Evolutionary conservation across 2,888 invertebrate genomes (phyloP), one percentile per base, ranked within the genome.

Genomic region (Scotopteryx bipunctaria): DNA sequence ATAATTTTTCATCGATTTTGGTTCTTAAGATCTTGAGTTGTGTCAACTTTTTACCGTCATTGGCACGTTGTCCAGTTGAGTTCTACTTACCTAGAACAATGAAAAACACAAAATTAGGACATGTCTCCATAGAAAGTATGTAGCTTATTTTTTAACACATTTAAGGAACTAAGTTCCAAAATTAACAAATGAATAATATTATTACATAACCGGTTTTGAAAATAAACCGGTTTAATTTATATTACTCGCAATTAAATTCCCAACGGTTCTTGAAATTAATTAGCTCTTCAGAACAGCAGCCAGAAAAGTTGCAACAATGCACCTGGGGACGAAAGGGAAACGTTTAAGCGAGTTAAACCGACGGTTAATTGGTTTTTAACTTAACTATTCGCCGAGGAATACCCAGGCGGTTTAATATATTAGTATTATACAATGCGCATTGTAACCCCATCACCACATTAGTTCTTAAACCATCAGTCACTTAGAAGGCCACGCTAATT

Each of bases 231-330:
- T 15, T 9, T 5, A 27, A 9, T 2, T 13, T 4, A 13, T 17
- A 4, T 3, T 6, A 36, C 6, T 14, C 21, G 13, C 5, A 37
- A 37, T 13, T 1, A 29, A 3, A 27, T 31, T 42, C 42, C 42
- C 42, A 9, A 21, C 1, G 41, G 41, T n/a, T 13, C 14, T 5
- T n/a, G 15, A 42, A 31, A 42, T 21, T 19, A 42, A 41, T 41
- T 21, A 41, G 17, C 29, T 41, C 31, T 42, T 32, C 8, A 16
- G 11, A 23, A 31, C 42, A 32, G 8, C 33, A n/a, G n/a, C n/a
- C n/a, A 43, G 33, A 43, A 35, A 43, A 43, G 43, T 43, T 35
- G 25, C 9, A 42, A 42, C 42, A 42, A 42, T 14, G 21, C 14
- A 42, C 32, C 42, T 16, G 9, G 43, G 33, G 25, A 16, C 13